Evolutionary conservation across 1,140 invertebrate species (phyloP).

Genomic region (Pissodes strobi): DNA sequence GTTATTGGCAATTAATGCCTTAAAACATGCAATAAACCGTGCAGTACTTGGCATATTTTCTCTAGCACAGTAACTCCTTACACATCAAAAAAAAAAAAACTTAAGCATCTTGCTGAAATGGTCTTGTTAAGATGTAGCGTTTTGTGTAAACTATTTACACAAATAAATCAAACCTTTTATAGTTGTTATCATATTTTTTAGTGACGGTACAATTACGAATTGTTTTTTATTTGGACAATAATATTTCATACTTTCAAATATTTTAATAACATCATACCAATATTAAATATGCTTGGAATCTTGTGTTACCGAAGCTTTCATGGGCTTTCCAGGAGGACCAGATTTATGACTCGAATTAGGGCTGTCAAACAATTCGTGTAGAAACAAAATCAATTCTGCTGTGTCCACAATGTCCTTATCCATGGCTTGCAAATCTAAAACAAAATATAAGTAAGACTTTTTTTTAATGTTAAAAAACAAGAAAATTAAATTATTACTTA

Average conservation of each 20-base stretch:
- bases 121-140: constrained; percentile 16
- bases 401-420: neutral
- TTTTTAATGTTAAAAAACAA: neutral
- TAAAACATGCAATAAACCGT: constrained; percentile 7
- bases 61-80: constrained; percentile 34
- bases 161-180: constrained; percentile 45
- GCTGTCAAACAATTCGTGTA: constrained; percentile 48
- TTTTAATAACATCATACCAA: constrained; percentile 40
- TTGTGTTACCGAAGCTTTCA: constrained; percentile 42
- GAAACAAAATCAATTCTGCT: constrained; percentile 39
- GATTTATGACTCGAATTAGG: constrained; percentile 39
- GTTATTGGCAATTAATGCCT: constrained; percentile 16
- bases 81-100: constrained; percentile 49
- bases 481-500: neutral
- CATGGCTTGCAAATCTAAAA: neutral
- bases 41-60: neutral
- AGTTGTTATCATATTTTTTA: constrained; percentile 47
- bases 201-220: constrained; percentile 39
- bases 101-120: constrained; percentile 46
- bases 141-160: neutral
- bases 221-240: constrained; percentile 26
- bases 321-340: constrained; percentile 37
- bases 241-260: constrained; percentile 44
- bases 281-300: constrained; percentile 41
- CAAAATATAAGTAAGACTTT: neutral